phyloP scores from a whole-genome alignment of 2,797 vertebrate species.

The Gambusia yucatana region DNA sequence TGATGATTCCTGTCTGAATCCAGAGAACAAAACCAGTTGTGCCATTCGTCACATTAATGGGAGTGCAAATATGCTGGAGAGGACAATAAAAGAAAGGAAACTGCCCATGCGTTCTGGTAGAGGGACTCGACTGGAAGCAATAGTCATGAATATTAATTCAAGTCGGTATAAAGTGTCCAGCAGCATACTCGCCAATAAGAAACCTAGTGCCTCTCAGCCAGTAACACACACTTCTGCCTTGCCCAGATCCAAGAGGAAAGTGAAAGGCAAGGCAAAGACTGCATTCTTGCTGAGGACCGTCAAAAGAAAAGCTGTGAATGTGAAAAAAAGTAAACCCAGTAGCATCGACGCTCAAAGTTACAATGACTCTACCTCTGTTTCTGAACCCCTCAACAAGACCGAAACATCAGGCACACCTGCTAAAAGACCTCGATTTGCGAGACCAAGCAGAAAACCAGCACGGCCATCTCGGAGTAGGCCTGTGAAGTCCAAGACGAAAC shows the following conservation, averaged over 20 bases:
- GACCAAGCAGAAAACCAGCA: slow-evolving; percentile 33
- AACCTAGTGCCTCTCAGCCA: slow-evolving; percentile 42
- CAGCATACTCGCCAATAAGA: slow-evolving; percentile 59
- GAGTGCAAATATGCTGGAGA: slow-evolving; percentile 50
- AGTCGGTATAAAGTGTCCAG: slow-evolving; percentile 71
- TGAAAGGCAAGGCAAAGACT: slow-evolving; percentile 22
- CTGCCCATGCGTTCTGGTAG: slow-evolving; percentile 75
- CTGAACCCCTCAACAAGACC: slow-evolving; percentile 46
- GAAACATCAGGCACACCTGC: slow-evolving; percentile 49
- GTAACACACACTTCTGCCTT: slow-evolving; percentile 9
- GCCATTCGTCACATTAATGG: slow-evolving; percentile 64
- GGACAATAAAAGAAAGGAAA: slow-evolving; percentile 62
- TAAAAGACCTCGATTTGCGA: slow-evolving; percentile 33
- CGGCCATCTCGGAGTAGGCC: slow-evolving; percentile 12
- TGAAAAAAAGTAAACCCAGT: slow-evolving; percentile 43
- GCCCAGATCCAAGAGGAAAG: slow-evolving; percentile 18
- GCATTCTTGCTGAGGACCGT: slow-evolving; percentile 21
- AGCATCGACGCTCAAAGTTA: slow-evolving; percentile 45
- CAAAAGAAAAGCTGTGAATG: slow-evolving; percentile 41
- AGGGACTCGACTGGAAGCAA: slow-evolving; percentile 77
- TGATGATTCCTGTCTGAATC: slow-evolving; percentile 38
- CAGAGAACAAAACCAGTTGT: slow-evolving; percentile 40
- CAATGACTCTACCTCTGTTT: slow-evolving; percentile 79
- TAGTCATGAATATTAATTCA: slow-evolving; percentile 83
- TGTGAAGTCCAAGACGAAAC: slow-evolving; percentile 40